Percentiles rank a stretch among this genome's conserved stretches.
These are phyloP conservation scores for Ptilorrhoa leucosticta DNA, from an alignment of 2,113 vertebrate species.

Conservation along the genomic window DNA sequence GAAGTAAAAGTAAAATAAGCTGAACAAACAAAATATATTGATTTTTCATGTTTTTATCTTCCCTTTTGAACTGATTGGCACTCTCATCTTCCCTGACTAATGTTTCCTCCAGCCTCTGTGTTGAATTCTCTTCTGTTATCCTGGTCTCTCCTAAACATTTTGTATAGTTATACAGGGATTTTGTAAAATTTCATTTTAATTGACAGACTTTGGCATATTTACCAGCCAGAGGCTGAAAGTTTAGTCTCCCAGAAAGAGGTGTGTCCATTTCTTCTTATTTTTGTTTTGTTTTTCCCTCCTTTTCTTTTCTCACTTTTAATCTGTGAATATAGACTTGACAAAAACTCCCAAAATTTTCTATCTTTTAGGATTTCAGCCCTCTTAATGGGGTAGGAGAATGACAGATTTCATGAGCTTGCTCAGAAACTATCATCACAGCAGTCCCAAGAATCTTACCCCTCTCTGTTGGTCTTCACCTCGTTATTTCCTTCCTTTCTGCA, in stretches of 20 bases:
- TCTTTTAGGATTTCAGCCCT: neutral
- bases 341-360: neutral
- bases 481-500: neutral
- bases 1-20: neutral
- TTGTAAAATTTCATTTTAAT: neutral
- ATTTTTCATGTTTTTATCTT: neutral
- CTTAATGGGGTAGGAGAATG: neutral
- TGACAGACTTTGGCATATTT: neutral
- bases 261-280: neutral
- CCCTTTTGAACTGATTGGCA: neutral
- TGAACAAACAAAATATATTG: neutral
- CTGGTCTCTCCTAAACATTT: neutral
- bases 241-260: neutral
- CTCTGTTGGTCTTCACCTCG: neutral
- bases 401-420: neutral
- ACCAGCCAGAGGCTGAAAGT: neutral
- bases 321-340: neutral
- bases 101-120: neutral
- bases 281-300: rapidly evolving
- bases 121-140: neutral
- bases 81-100: neutral
- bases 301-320: neutral
- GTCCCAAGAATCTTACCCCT: neutral
- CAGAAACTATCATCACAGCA: neutral
- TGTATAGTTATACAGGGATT: neutral